Evolutionary conservation across 2,113 vertebrate genomes (phyloP).

Genomic region (Ceyx melanurus): DNA sequence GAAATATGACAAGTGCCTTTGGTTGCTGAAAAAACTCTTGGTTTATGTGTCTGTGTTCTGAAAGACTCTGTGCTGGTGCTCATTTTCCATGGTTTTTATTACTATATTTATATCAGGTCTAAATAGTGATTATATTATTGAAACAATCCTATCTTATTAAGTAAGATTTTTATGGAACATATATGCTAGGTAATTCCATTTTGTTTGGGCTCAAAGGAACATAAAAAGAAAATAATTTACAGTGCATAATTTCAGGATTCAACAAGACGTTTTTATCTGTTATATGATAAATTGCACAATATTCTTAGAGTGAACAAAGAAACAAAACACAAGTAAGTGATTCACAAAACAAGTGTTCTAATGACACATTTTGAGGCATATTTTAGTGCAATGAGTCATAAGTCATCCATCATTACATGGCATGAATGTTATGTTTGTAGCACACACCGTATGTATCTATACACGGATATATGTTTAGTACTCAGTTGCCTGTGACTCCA

Average conservation of each 20-base stretch:
- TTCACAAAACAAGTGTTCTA: background rate
- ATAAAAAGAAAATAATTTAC: background rate
- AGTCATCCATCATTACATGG: background rate
- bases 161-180: background rate
- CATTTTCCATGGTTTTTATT: background rate
- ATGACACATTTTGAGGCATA: background rate
- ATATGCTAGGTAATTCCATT: background rate
- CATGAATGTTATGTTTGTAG: background rate
- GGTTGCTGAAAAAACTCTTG: background rate
- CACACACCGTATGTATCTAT: background rate
- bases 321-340: background rate
- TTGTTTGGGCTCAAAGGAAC: background rate
- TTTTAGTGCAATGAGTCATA: background rate
- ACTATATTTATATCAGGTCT: conserved; percentile 4
- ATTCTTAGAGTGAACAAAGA: background rate
- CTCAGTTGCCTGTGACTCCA: background rate
- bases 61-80: background rate
- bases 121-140: conserved; percentile 4
- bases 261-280: background rate
- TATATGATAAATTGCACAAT: background rate
- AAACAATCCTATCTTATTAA: conserved; percentile 9
- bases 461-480: background rate
- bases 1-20: background rate
- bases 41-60: background rate
- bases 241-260: background rate